Evolutionary conservation across 2,113 vertebrate genomes (phyloP), one percentile per base, ranked within the genome.

Genomic region (Eurystomus gularis): DNA sequence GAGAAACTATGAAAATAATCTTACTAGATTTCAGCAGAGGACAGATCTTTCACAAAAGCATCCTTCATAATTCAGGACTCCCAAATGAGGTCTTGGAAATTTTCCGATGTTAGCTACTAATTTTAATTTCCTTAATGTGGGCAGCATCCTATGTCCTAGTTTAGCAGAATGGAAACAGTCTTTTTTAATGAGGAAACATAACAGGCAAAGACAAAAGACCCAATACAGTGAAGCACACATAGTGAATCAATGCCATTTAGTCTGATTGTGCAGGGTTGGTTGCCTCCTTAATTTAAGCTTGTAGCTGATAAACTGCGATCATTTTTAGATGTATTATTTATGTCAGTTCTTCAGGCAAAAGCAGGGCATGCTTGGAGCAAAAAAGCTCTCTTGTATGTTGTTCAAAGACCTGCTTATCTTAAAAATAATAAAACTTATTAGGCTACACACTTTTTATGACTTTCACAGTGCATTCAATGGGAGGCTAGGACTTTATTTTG

Each of bases 291-390:
- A 66, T 28, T 11, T 20, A 89, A 85, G 68, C 51, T 77, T 71
- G 33, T 75, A 58, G 62, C 54, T 81, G 60, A 82, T 61, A 93
- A 92, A 83, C 17, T 70, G 64, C 75, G 51, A 92, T 62, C 14
- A 58, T 80, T 90, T 90, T 96, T 60, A 96, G 73, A 76, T 37
- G 65, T 46, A 92, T 86, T 66, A 75, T 87, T 97, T 96, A 91
- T 86, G 91, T 44, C 58, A 93, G 66, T 87, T 94, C 62, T 82
- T 85, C 64, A 89, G 60, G 93, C 31, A 95, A 92, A 86, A 93
- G 31, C 76, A 95, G 81, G 77, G 57, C 84, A 92, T 25, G 11
- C 87, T 91, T 54, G 26, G 55, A 95, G 65, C 57, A 65, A 70
- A 7, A 65, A 88, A 84, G 69, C 61, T 93, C 35, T 91, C 29